These are phyloP conservation scores for Drosophila orosa DNA, from an alignment of 1,140 invertebrate species.

Conservation along the genomic window DNA sequence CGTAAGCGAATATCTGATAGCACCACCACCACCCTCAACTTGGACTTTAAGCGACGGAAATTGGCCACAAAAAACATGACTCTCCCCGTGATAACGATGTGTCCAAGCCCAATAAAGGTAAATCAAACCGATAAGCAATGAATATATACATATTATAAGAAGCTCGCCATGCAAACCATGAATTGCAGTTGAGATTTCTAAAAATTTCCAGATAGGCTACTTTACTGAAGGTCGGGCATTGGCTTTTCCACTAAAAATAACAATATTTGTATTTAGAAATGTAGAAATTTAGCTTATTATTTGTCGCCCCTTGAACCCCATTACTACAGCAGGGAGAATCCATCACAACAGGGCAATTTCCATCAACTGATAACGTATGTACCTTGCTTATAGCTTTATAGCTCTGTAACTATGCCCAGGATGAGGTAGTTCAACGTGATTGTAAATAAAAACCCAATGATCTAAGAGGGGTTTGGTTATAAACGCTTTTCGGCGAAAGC, in stretches of 20 bases:
- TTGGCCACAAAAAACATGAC: constrained; percentile 43
- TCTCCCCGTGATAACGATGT: constrained; percentile 41
- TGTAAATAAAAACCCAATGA: constrained; percentile 4
- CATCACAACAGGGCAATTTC: constrained; percentile 31
- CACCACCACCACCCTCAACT: constrained; percentile 51
- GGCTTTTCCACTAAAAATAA: constrained; percentile 42
- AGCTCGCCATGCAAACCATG: constrained; percentile 21
- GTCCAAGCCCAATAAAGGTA: constrained; percentile 33
- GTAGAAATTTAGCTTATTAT: constrained; percentile 14
- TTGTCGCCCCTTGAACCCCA: not conserved
- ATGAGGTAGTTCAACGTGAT: constrained; percentile 10
- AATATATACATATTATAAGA: constrained; percentile 26
- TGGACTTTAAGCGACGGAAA: constrained; percentile 48
- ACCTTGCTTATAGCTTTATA: not conserved
- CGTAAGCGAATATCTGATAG: constrained; percentile 37
- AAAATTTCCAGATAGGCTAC: constrained; percentile 32
- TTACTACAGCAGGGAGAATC: constrained; percentile 14
- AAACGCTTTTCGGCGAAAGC: not conserved
- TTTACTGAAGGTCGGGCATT: constrained; percentile 43
- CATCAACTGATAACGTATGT: constrained; percentile 11
- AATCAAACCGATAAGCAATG: constrained; percentile 46
- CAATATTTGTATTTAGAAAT: constrained; percentile 11
- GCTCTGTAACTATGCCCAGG: constrained; percentile 9
- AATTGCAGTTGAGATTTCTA: constrained; percentile 46
- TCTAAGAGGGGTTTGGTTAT: constrained; percentile 4